A percentile compares a stretch with the other conserved stretches of the same genome.
Conservation (phyloP, 1,140 invertebrate species). For the Drosophila pseudoobscura region DNA sequence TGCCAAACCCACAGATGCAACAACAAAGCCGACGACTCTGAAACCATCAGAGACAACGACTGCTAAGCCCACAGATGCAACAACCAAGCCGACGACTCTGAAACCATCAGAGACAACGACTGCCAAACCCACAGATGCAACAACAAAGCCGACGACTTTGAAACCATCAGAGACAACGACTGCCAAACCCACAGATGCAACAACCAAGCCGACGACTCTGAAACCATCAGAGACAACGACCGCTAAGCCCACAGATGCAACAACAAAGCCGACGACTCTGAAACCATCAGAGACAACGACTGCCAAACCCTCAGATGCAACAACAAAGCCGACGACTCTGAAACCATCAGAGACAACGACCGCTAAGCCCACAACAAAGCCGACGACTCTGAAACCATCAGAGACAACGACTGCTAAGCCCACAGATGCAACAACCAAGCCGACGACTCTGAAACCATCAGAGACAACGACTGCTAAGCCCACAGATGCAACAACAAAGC, state of each 20-base stretch:
- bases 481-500: conserved; percentile 1
- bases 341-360: not conserved
- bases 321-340: conserved; percentile 1
- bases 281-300: not conserved
- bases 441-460: not conserved
- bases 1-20: not conserved
- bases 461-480: not conserved
- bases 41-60: not conserved
- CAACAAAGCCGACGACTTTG: not conserved
- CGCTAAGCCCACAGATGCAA: not conserved
- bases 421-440: not conserved
- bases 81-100: not conserved
- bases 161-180: conserved; percentile 7
- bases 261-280: not conserved
- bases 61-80: not conserved
- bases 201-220: not conserved
- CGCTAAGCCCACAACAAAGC: not conserved
- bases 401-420: not conserved
- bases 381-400: not conserved
- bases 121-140: no score
- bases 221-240: not conserved
- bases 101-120: no score
- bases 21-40: not conserved
- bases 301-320: no score
- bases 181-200: not conserved